A percentile compares a stretch with the other conserved stretches of the same genome.
phyloP scores from a whole-genome alignment of 2,797 vertebrate genomes.

The Siniperca obscura region DNA sequence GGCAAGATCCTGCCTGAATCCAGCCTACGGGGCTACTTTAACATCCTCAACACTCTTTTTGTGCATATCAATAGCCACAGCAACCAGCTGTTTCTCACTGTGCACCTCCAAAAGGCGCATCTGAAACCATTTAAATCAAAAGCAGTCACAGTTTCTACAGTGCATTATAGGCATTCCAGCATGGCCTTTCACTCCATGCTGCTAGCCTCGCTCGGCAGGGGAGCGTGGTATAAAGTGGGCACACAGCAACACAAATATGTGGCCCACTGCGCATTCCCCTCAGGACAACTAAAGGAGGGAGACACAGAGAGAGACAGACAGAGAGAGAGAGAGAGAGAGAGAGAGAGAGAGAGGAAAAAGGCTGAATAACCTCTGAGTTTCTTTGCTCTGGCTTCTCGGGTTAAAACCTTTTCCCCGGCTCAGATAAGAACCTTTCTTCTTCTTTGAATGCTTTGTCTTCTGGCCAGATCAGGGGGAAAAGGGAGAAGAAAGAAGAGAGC shows the following conservation, averaged over 20 bases:
- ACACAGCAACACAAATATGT: slow-evolving; percentile 80
- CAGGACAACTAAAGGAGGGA: slow-evolving; percentile 65
- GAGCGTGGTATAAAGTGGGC: slow-evolving; percentile 78
- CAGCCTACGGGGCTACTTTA: slow-evolving; percentile 66
- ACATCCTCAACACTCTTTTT: slow-evolving; percentile 65
- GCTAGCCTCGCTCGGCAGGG: slow-evolving; percentile 77
- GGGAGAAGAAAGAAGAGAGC: slow-evolving; percentile 57
- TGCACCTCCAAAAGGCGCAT: slow-evolving; percentile 81
- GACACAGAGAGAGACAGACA: slow-evolving; percentile 26
- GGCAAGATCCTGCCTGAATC: slow-evolving; percentile 49
- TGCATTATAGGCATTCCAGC: slow-evolving; percentile 83
- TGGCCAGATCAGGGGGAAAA: slow-evolving; percentile 65
- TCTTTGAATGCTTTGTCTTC: slow-evolving; percentile 78
- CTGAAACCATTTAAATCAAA: slow-evolving; percentile 87
- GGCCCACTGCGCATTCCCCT: slow-evolving; percentile 65
- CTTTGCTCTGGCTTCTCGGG: slow-evolving; percentile 62
- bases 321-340: slow-evolving; percentile 26
- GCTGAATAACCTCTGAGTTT: slow-evolving; percentile 56
- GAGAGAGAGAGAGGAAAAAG: neutral
- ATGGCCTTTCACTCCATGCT: slow-evolving; percentile 78
- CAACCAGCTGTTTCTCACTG: slow-evolving; percentile 82
- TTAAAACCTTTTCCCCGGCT: slow-evolving; percentile 73
- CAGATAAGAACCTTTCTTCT: slow-evolving; percentile 74
- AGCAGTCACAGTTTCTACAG: slow-evolving; percentile 87
- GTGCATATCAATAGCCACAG: slow-evolving; percentile 79